A percentile compares a stretch with the other conserved stretches of the same genome.
Evolutionary conservation across 2,888 invertebrate genomes (phyloP).

Genomic region (Hypercompe scribonia): DNA sequence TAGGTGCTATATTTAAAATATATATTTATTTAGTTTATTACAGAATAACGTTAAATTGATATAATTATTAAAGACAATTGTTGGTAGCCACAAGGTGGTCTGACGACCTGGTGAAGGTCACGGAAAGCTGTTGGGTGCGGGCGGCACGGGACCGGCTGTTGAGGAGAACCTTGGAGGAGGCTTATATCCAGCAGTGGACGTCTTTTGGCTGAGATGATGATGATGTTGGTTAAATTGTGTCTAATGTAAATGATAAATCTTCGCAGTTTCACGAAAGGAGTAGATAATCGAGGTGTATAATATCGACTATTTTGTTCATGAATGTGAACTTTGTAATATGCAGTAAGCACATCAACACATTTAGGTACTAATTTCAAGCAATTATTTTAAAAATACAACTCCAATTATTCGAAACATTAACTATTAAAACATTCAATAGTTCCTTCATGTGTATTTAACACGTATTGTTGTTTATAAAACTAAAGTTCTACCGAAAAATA

Average conservation of each 20-base stretch:
- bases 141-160: too few relatives aligned
- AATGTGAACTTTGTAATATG: too few relatives aligned
- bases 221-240: neutral
- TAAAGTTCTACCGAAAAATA: constrained; percentile 38
- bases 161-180: too few relatives aligned
- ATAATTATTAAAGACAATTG: too few relatives aligned
- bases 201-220: too few relatives aligned
- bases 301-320: too few relatives aligned
- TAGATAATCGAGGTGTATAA: neutral
- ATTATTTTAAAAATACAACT: neutral
- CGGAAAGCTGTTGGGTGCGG: too few relatives aligned
- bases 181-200: too few relatives aligned
- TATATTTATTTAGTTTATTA: neutral
- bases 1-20: neutral
- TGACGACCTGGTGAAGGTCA: too few relatives aligned
- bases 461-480: neutral
- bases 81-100: too few relatives aligned
- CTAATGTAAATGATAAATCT: too few relatives aligned
- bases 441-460: neutral
- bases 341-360: neutral
- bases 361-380: neutral
- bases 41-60: too few relatives aligned
- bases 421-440: neutral
- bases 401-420: neutral
- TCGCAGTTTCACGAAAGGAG: neutral